A percentile compares a stretch with the other conserved stretches of the same genome.
Evolutionary conservation across 2,888 invertebrate species (phyloP).

Genomic region (Onchidella celtica): DNA sequence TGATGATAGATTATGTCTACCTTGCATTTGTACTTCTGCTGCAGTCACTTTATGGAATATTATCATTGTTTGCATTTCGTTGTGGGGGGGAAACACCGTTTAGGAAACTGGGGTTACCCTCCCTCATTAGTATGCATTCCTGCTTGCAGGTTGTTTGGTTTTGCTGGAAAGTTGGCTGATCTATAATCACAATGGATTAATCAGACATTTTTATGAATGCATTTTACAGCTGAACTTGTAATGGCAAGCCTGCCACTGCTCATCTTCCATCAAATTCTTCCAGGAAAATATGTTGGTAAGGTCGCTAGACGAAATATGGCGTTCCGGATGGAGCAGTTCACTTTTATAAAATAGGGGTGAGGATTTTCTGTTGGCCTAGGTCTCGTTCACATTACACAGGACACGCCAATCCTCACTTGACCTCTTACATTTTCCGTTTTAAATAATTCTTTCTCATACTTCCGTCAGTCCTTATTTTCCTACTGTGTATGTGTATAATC

Average conservation of each 20-base stretch:
- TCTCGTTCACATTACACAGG: no score
- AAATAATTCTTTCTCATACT: no score
- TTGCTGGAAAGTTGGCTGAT: neutral
- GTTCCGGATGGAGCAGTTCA: constrained; percentile 48
- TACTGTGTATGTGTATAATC: no score
- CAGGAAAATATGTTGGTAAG: constrained; percentile 23
- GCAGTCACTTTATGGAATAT: neutral
- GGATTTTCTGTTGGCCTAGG: neutral
- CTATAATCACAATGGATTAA: neutral
- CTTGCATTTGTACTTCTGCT: no score
- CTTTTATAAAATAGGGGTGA: constrained; percentile 25
- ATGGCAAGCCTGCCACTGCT: neutral
- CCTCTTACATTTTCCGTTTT: no score
- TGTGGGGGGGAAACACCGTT: constrained; percentile 39
- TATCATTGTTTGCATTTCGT: constrained; percentile 14
- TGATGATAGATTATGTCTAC: neutral
- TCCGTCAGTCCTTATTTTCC: no score
- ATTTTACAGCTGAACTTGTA: no score
- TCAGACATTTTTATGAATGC: neutral
- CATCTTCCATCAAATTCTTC: neutral
- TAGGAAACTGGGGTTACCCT: constrained; percentile 43
- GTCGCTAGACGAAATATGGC: constrained; percentile 53
- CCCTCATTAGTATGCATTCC: constrained; percentile 47
- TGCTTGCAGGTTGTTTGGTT: constrained; percentile 23
- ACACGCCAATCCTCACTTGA: no score